A percentile compares a stretch with the other conserved stretches of the same genome.
Conservation (phyloP, 2,888 invertebrate genomes). For the Chrysotoxum bicinctum region DNA sequence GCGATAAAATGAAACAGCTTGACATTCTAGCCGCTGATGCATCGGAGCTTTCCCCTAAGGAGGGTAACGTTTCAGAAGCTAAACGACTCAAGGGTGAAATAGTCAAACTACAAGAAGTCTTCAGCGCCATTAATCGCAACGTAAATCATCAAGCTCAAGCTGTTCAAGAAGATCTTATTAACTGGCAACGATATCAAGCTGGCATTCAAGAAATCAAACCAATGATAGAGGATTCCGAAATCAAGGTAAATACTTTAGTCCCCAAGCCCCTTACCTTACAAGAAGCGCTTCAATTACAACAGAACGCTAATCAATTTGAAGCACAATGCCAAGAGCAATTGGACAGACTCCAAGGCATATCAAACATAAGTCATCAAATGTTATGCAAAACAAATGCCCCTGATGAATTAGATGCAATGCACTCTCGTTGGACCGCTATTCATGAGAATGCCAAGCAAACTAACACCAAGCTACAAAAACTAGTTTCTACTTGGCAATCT, state of each 20-base stretch:
- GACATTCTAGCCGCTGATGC: conserved; percentile 90
- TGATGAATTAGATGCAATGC: conserved; percentile 92
- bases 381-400: conserved; percentile 89
- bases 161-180: conserved; percentile 89
- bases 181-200: conserved; percentile 92
- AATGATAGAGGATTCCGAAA: conserved; percentile 93
- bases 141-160: conserved; percentile 89
- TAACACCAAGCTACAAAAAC: conserved; percentile 89
- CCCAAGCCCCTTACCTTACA: conserved; percentile 89
- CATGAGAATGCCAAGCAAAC: conserved; percentile 90
- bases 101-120: conserved; percentile 87
- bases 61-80: conserved; percentile 87
- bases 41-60: conserved; percentile 86
- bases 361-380: conserved; percentile 88
- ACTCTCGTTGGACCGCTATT: conserved; percentile 92
- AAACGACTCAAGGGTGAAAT: conserved; percentile 90
- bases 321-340: conserved; percentile 90
- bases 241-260: conserved; percentile 84
- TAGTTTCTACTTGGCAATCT: conserved; percentile 90
- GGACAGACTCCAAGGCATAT: conserved; percentile 88
- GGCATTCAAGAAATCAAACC: conserved; percentile 91
- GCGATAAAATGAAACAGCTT: conserved; percentile 88
- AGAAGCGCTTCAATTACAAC: conserved; percentile 91
- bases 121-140: conserved; percentile 89
- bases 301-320: conserved; percentile 87